Conservation (phyloP, 1,140 invertebrate genomes). For the Ips nitidus region DNA sequence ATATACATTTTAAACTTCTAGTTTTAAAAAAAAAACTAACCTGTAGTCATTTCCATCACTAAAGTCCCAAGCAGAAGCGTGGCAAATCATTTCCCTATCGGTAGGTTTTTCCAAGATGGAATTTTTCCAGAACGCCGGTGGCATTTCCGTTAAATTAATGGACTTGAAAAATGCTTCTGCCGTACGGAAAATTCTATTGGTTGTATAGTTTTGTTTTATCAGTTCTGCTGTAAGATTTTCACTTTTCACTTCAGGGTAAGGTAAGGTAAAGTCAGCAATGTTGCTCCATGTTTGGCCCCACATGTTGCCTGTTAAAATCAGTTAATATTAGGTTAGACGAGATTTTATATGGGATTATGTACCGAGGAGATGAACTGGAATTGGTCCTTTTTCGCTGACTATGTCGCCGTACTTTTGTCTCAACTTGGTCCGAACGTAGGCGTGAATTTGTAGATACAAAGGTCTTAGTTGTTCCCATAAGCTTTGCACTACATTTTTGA, state of each 20-base stretch:
- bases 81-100: constrained; percentile 82
- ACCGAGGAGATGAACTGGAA: constrained; percentile 85
- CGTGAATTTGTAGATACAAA: constrained; percentile 83
- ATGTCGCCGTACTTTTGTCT: constrained; percentile 71
- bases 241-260: constrained; percentile 72
- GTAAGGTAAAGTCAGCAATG: constrained; percentile 71
- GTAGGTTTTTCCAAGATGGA: constrained; percentile 79
- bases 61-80: constrained; percentile 92
- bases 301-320: constrained; percentile 71
- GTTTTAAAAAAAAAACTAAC: constrained; percentile 49
- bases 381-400: constrained; percentile 65
- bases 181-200: constrained; percentile 74
- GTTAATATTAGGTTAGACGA: no score
- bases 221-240: constrained; percentile 73
- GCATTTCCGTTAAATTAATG: constrained; percentile 79
- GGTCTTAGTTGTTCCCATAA: constrained; percentile 79
- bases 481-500: constrained; percentile 60
- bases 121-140: constrained; percentile 76
- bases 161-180: constrained; percentile 87
- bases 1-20: constrained; percentile 25
- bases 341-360: neutral
- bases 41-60: constrained; percentile 80
- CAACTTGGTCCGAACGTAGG: constrained; percentile 79
- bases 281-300: constrained; percentile 91
- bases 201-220: constrained; percentile 68